A percentile compares a stretch with the other conserved stretches of the same genome.
phyloP scores from a whole-genome alignment of 2,113 vertebrate species.

The Mustela nigripes region DNA sequence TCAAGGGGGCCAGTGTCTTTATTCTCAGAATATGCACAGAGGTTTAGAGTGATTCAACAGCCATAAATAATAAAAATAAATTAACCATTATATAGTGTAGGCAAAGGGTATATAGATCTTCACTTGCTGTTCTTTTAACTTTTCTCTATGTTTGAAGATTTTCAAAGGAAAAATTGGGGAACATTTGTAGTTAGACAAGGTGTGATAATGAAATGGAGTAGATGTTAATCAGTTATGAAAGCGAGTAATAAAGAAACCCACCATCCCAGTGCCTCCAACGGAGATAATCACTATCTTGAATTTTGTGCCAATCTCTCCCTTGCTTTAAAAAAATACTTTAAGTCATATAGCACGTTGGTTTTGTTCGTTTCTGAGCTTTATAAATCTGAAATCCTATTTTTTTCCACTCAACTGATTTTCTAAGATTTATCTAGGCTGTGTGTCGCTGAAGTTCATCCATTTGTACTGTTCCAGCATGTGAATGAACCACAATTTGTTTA shows the following conservation, averaged over 20 bases:
- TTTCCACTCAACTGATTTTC: neutral
- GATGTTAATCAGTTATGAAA: neutral
- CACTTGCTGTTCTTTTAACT: neutral
- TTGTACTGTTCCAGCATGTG: neutral
- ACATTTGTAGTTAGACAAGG: neutral
- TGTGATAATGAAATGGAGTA: neutral
- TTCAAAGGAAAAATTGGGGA: neutral
- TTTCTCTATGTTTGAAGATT: neutral
- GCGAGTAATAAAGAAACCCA: too few relatives aligned
- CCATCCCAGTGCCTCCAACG: accelerated
- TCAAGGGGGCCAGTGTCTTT: neutral
- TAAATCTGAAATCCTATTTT: neutral
- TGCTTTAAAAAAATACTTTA: neutral
- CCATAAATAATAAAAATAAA: neutral
- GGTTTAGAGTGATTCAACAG: neutral
- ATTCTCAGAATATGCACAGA: neutral
- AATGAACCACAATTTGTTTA: accelerated
- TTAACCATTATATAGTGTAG: too few relatives aligned
- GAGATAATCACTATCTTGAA: neutral
- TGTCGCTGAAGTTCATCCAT: neutral
- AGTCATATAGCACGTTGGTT: neutral
- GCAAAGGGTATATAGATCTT: neutral
- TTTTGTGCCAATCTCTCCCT: neutral
- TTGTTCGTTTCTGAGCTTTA: neutral
- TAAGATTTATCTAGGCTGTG: neutral